Evolutionary conservation across 92 coral and sea anemone species (phyloP), one percentile per base, ranked within the genome.

Genomic region (Heteractis magnifica): DNA sequence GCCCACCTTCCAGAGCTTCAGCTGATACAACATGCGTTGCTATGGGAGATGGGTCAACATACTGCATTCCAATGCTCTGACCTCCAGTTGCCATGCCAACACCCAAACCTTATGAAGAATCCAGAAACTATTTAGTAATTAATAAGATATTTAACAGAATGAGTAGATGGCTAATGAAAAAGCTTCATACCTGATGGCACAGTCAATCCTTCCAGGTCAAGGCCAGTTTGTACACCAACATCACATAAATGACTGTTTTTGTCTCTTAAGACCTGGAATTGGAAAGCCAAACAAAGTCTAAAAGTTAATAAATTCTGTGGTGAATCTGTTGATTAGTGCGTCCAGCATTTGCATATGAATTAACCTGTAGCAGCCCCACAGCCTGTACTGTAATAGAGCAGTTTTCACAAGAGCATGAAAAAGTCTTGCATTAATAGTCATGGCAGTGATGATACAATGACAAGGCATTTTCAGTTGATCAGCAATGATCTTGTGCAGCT

Each of bases 41-140:
- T 64, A 94, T 90, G 15, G 98, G 98, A 60, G 98, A 88, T 11
- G 98, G 98, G 65, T 95, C 98, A 48, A 95, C 98, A 90, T 93
- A 93, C 82, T 90, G 94, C 95, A 92, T 90, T 48, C 98, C 99
- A 10, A 85, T 80, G 14, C 83, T 84, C 60, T 91, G 90, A 56
- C 93, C 91, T 80, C 87, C 81, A 8, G 98, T 85, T 92, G 99
- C 99, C 99, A 94, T 90, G 87, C 98, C 94, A 68, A 96, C 93
- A 88, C 89, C 93, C 20, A 94, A 91, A 80, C 94, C 97, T 87
- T 58, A 16, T 7, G 23, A 41, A 48, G 75, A 41, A 6, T 41
- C 11, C 6, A 59, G 51, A 60, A 58, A 34, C 49, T 26, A 78
- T 19, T 52, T 0, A 49, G 21, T 8, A 10, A 52, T 15, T 65